Percentiles rank a stretch among this genome's conserved stretches.
Conservation (phyloP, 2,888 invertebrate genomes). For the Bedellia somnulentella region DNA sequence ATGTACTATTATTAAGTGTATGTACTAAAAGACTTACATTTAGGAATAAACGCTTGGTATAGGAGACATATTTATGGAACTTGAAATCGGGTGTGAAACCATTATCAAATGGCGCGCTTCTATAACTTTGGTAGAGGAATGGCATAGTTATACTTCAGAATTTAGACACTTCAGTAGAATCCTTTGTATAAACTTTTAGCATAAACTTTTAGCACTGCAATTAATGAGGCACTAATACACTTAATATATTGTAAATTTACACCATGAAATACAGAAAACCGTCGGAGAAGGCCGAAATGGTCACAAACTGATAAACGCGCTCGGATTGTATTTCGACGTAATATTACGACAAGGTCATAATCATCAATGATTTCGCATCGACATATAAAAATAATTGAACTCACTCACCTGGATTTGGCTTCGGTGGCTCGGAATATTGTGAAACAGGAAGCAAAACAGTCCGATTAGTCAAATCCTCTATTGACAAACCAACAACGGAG, state of each 20-base stretch:
- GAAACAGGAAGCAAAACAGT: conserved; percentile 70
- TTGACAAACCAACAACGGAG: conserved; percentile 71
- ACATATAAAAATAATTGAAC: conserved; percentile 20
- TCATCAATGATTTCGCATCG: background rate
- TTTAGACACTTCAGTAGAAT: too few species aligned
- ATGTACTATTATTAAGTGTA: background rate
- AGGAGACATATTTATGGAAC: conserved; percentile 24
- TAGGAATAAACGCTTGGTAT: conserved; percentile 18
- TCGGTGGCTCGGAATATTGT: conserved; percentile 26
- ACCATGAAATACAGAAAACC: background rate
- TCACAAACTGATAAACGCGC: background rate
- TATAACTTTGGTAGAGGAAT: conserved; percentile 42
- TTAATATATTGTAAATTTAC: background rate
- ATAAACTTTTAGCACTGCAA: background rate
- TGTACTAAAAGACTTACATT: conserved; percentile 18
- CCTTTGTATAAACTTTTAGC: too few species aligned
- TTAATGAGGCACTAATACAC: background rate
- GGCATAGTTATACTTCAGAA: conserved; percentile 24
- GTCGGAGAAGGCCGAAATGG: background rate
- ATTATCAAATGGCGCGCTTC: conserved; percentile 33
- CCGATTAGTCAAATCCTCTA: conserved; percentile 73
- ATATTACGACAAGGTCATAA: conserved; percentile 2
- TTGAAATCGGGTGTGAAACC: conserved; percentile 32
- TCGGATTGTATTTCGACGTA: background rate
- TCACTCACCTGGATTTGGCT: conserved; percentile 31